phyloP scores from a whole-genome alignment of 2,797 vertebrate species.

The Sylvilagus floridanus region DNA sequence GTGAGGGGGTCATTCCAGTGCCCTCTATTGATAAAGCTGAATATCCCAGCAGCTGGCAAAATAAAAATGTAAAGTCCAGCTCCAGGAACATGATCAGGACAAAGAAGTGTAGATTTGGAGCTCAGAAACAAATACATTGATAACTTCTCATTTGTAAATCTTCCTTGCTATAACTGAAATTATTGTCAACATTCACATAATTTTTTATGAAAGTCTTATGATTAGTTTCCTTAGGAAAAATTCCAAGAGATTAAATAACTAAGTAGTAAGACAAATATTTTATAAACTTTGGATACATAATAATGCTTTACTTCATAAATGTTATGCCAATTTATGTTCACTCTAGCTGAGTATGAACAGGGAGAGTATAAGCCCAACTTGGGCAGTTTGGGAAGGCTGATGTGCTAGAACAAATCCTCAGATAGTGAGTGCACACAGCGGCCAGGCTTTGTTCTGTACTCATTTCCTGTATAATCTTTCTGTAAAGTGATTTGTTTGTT shows the following conservation, averaged over 20 bases:
- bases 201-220: not conserved
- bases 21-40: not conserved
- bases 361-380: not conserved
- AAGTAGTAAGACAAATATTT: not conserved
- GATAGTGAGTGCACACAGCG: not conserved
- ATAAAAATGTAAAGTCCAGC: not conserved
- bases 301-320: not conserved
- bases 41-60: not conserved
- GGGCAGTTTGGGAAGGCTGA: not conserved
- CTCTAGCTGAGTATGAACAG: not conserved
- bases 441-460: not conserved
- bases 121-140: not conserved
- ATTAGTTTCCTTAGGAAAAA: not conserved
- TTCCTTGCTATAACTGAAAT: not conserved
- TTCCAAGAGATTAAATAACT: not conserved
- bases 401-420: not conserved
- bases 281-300: not conserved
- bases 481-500: slow-evolving; percentile 12
- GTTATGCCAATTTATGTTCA: not conserved
- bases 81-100: not conserved
- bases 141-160: not conserved
- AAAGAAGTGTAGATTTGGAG: not conserved
- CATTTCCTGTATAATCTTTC: slow-evolving; percentile 10
- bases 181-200: not conserved
- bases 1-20: not conserved